phyloP scores from a whole-genome alignment of 2,888 invertebrate species.

The Nematopogon swammerdamellus region DNA sequence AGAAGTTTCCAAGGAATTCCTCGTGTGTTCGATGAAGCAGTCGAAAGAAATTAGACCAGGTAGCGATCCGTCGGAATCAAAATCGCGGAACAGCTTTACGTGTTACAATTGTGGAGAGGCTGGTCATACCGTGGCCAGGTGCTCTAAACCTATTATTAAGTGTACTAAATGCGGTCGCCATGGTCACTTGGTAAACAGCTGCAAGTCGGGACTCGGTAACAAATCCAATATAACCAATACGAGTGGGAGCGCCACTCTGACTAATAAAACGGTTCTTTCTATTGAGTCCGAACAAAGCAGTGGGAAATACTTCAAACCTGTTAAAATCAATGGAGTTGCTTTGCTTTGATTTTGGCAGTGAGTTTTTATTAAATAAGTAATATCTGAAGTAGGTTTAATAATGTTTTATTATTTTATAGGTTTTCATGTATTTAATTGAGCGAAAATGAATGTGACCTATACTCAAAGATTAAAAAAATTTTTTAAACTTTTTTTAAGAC shows the following conservation, averaged over 20 bases:
- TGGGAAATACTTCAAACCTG: not conserved
- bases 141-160: slow-evolving; percentile 1
- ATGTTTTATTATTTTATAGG: too few species aligned
- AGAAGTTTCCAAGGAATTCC: not conserved
- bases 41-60: not conserved
- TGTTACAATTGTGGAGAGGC: slow-evolving; percentile 5
- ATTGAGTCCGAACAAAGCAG: not conserved
- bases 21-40: not conserved
- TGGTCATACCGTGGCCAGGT: not conserved
- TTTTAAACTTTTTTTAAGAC: too few species aligned
- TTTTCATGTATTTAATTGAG: too few species aligned
- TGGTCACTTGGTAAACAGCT: slow-evolving; percentile 2
- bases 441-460: too few species aligned
- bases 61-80: not conserved
- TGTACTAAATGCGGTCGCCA: slow-evolving; percentile 2
- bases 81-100: not conserved
- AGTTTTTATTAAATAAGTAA: too few species aligned
- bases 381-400: too few species aligned
- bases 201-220: not conserved
- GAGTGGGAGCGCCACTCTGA: too few species aligned
- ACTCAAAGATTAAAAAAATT: too few species aligned
- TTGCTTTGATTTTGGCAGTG: not conserved
- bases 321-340: not conserved
- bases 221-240: too few species aligned
- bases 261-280: too few species aligned